Conservation (phyloP, 1,140 invertebrate species). For the Drosophila willistoni region DNA sequence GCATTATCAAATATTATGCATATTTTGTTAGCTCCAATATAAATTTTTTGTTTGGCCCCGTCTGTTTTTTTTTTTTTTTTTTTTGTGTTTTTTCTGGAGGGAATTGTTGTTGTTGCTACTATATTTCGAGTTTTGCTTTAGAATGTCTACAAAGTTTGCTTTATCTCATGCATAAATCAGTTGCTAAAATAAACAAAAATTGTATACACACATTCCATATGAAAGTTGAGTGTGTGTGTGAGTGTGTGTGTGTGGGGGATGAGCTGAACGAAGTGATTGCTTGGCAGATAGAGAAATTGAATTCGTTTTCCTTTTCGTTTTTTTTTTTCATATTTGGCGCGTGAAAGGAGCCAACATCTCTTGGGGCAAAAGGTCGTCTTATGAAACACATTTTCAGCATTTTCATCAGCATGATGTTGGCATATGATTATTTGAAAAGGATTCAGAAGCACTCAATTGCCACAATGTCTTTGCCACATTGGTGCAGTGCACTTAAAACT, state of each 20-base stretch:
- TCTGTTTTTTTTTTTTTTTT: background rate
- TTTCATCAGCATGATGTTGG: background rate
- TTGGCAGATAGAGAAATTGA: conserved; percentile 58
- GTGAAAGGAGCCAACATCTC: too few relatives aligned
- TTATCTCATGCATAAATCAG: conserved; percentile 81
- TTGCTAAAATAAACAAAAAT: conserved; percentile 73
- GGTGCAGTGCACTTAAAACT: conserved; percentile 43
- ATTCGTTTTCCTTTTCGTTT: conserved; percentile 25
- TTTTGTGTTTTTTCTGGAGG: background rate
- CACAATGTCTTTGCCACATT: background rate
- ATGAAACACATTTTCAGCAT: background rate
- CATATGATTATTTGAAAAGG: conserved; percentile 4
- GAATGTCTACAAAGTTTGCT: conserved; percentile 77
- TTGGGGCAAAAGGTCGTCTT: too few relatives aligned
- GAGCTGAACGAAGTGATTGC: conserved; percentile 20
- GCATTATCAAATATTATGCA: conserved; percentile 81
- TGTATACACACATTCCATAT: conserved; percentile 23
- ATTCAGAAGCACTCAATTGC: conserved; percentile 25
- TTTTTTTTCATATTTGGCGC: too few relatives aligned
- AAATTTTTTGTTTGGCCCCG: conserved; percentile 40
- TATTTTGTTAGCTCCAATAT: conserved; percentile 73
- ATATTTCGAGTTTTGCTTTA: conserved; percentile 52
- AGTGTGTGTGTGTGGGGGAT: background rate
- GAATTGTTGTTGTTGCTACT: conserved; percentile 30
- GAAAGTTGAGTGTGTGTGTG: conserved; percentile 40